phyloP scores from a whole-genome alignment of 2,113 vertebrate species.

The Phrynosoma blainvillii region DNA sequence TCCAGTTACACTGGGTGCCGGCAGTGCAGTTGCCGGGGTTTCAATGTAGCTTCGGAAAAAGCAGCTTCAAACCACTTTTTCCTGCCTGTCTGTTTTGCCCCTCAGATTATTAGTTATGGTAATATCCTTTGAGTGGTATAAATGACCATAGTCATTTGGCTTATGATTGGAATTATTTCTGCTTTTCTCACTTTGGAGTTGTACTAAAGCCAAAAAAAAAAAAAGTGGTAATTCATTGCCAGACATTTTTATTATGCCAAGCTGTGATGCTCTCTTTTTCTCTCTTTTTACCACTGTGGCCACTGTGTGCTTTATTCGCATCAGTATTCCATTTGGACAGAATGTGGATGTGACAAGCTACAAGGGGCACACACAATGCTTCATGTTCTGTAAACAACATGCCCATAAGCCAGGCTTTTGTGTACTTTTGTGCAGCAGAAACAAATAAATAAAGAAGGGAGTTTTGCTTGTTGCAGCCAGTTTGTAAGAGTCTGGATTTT shows the following conservation, averaged over 20 bases:
- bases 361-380: neutral
- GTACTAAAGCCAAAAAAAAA: neutral
- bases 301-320: no score
- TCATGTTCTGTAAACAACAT: neutral
- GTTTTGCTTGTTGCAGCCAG: neutral
- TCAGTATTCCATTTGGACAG: neutral
- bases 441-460: neutral
- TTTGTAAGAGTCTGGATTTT: neutral
- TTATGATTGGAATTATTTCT: neutral
- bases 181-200: neutral
- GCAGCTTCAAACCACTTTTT: no score
- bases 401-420: neutral
- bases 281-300: neutral
- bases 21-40: no score
- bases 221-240: neutral
- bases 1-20: no score
- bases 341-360: no score
- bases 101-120: no score
- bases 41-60: no score
- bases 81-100: no score
- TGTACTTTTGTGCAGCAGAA: neutral
- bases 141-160: neutral
- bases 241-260: neutral
- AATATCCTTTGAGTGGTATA: no score
- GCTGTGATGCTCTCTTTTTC: neutral